Percentiles rank a stretch among this genome's conserved stretches.
Conservation (phyloP, 2,113 vertebrate genomes). For the Psilopsiagon aymara region DNA sequence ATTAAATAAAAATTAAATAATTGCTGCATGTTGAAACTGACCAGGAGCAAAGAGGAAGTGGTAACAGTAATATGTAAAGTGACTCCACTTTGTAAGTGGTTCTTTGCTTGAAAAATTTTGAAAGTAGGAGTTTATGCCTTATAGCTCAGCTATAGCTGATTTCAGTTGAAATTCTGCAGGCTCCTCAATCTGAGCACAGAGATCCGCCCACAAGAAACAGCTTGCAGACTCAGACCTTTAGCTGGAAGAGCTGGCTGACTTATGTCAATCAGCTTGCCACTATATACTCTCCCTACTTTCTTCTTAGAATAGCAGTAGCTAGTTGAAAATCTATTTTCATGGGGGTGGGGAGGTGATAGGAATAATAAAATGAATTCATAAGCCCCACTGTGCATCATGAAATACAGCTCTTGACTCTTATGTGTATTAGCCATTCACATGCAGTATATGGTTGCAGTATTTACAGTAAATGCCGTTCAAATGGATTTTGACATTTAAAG, state of each 20-base stretch:
- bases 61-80: background rate
- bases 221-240: constrained; percentile 65
- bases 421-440: background rate
- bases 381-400: background rate
- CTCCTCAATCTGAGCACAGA: background rate
- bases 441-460: background rate
- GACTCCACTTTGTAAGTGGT: background rate
- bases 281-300: background rate
- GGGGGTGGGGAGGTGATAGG: background rate
- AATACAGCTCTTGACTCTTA: background rate
- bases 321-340: constrained; percentile 26
- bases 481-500: constrained; percentile 58
- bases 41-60: background rate
- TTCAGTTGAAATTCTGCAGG: constrained; percentile 12
- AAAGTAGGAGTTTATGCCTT: background rate
- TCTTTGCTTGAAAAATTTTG: background rate
- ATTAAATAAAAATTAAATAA: background rate
- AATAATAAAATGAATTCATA: constrained; percentile 34
- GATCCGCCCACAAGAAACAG: constrained; percentile 62
- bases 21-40: background rate
- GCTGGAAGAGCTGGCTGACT: constrained; percentile 30
- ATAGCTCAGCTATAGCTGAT: background rate
- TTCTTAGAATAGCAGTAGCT: constrained; percentile 34
- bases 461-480: background rate
- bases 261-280: constrained; percentile 31